These are phyloP conservation scores for Pachliopta kotzebuea DNA, from an alignment of 2,888 invertebrate genomes.

Conservation along the genomic window DNA sequence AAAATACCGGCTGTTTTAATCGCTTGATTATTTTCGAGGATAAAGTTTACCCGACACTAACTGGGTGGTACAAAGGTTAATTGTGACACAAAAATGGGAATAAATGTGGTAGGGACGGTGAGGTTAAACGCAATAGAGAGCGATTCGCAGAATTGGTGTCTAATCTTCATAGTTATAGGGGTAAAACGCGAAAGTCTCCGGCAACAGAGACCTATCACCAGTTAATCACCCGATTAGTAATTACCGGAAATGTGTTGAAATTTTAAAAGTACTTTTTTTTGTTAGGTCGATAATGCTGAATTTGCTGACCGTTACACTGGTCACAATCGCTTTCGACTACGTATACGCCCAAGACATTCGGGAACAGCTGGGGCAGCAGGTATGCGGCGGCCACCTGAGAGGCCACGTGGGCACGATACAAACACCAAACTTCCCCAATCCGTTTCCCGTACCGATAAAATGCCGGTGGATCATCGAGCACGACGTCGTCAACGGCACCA, in stretches of 20 bases:
- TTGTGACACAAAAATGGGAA: too few species aligned
- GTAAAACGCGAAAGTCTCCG: too few species aligned
- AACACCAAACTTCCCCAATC: constrained; percentile 91
- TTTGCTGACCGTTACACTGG: constrained; percentile 56
- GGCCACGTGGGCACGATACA: constrained; percentile 86
- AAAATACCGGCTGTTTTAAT: background rate
- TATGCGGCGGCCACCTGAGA: constrained; percentile 85
- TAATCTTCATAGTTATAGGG: too few species aligned
- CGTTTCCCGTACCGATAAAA: constrained; percentile 90
- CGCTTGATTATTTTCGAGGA: background rate
- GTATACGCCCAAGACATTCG: constrained; percentile 51
- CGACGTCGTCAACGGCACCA: constrained; percentile 87
- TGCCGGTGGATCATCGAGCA: constrained; percentile 93
- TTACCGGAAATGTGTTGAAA: too few species aligned
- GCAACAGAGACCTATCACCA: too few species aligned
- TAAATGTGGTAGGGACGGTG: too few species aligned
- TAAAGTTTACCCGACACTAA: background rate
- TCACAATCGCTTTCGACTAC: constrained; percentile 50
- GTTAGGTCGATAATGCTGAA: constrained; percentile 58
- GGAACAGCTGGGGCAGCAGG: constrained; percentile 65
- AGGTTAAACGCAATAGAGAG: too few species aligned
- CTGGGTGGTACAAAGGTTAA: too few species aligned
- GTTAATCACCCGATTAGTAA: too few species aligned
- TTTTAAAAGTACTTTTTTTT: constrained; percentile 7
- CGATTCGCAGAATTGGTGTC: too few species aligned